Evolutionary conservation across 2,888 invertebrate genomes (phyloP).

Genomic region (Drepanosiphum platanoidis): DNA sequence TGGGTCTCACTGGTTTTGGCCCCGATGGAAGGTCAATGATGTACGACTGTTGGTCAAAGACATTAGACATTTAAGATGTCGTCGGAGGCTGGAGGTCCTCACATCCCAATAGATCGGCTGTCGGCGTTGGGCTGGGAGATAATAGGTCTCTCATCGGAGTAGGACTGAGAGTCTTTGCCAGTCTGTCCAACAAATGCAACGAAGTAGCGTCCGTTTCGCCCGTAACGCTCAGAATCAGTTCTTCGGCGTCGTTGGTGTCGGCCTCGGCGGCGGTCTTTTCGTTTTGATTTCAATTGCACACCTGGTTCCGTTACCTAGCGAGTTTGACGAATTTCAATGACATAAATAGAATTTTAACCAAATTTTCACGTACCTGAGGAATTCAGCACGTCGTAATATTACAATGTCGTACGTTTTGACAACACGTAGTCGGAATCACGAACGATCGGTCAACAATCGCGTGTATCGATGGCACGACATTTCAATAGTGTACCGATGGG

Average conservation of each 20-base stretch:
- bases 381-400: no score
- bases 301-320: no score
- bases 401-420: no score
- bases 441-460: no score
- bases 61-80: neutral
- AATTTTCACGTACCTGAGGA: no score
- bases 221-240: slow-evolving; percentile 84
- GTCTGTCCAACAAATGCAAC: slow-evolving; percentile 81
- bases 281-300: no score
- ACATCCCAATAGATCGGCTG: slow-evolving; percentile 64
- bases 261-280: slow-evolving; percentile 67
- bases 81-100: slow-evolving; percentile 63
- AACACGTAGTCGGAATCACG: no score
- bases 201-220: slow-evolving; percentile 90
- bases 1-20: slow-evolving; percentile 49
- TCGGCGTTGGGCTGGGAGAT: slow-evolving; percentile 83
- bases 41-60: slow-evolving; percentile 34
- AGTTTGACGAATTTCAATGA: no score
- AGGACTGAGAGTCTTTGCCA: slow-evolving; percentile 88
- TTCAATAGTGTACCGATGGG: no score
- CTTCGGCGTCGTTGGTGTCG: slow-evolving; percentile 82
- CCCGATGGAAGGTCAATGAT: slow-evolving; percentile 18
- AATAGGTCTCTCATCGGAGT: slow-evolving; percentile 83
- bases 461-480: no score
- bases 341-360: no score